Evolutionary conservation across 1,140 invertebrate species (phyloP).

Genomic region (Trachymyrmex septentrionalis): DNA sequence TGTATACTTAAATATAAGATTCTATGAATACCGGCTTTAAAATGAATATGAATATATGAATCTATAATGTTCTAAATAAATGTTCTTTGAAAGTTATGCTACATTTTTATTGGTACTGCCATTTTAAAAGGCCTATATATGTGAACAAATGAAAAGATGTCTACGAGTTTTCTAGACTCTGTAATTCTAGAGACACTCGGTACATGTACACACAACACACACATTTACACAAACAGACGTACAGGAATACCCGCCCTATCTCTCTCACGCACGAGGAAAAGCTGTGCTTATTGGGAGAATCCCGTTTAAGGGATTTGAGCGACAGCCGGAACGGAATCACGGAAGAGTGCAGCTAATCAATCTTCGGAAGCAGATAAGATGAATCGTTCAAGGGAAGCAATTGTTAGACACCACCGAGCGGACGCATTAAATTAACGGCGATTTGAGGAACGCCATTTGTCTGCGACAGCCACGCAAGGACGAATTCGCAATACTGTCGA

Average conservation of each 20-base stretch:
- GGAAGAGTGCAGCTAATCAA: slow-evolving; percentile 49
- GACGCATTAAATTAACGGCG: slow-evolving; percentile 12
- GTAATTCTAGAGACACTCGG: no score
- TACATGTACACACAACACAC: no score
- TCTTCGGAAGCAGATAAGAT: slow-evolving; percentile 42
- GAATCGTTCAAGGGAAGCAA: slow-evolving; percentile 43
- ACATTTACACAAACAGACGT: not conserved
- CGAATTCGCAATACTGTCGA: not conserved
- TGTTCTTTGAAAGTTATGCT: no score
- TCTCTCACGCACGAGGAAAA: not conserved
- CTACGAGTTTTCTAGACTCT: no score
- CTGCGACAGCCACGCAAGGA: not conserved
- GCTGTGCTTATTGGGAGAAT: slow-evolving; percentile 36
- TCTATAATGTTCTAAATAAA: no score
- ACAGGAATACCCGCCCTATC: not conserved
- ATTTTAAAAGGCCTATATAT: no score
- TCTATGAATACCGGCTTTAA: no score
- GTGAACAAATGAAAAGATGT: no score
- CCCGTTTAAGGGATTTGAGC: slow-evolving; percentile 23
- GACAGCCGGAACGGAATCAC: slow-evolving; percentile 32
- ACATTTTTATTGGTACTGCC: no score
- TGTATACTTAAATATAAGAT: no score
- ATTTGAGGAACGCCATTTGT: slow-evolving; percentile 1
- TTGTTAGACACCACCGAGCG: slow-evolving; percentile 30
- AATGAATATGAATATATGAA: no score